Evolutionary conservation across 2,888 invertebrate genomes (phyloP).

Genomic region (Ophion costatus): DNA sequence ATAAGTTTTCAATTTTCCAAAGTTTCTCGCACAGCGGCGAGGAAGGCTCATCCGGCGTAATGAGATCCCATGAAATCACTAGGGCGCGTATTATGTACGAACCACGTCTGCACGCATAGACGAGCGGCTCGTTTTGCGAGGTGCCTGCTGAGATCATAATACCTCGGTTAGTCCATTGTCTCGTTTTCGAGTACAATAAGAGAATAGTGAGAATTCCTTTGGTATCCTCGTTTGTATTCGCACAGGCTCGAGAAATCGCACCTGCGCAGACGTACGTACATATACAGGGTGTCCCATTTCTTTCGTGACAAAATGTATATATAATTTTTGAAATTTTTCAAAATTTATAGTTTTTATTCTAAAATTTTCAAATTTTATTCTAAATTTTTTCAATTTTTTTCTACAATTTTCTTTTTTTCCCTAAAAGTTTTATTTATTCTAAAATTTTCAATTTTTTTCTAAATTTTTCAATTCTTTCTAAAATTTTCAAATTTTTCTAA

Average conservation of each 20-base stretch:
- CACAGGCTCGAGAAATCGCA: slow-evolving; percentile 38
- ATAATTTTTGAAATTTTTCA: too few species aligned
- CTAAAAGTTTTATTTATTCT: too few species aligned
- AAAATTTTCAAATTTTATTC: too few species aligned
- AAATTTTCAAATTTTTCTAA: too few species aligned
- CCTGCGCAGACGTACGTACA: not conserved
- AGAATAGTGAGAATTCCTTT: slow-evolving; percentile 62
- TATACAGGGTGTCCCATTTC: not conserved
- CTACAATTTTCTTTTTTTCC: too few species aligned
- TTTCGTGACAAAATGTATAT: too few species aligned
- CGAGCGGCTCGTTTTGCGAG: slow-evolving; percentile 5
- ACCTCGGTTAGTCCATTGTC: slow-evolving; percentile 54
- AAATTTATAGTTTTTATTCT: too few species aligned
- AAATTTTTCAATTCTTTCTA: too few species aligned
- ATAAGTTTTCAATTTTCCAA: slow-evolving; percentile 52
- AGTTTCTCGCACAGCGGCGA: slow-evolving; percentile 10
- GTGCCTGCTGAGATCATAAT: slow-evolving; percentile 56
- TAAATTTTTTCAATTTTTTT: too few species aligned
- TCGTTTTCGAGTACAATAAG: slow-evolving; percentile 59
- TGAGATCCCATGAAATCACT: slow-evolving; percentile 59
- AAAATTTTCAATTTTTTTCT: too few species aligned
- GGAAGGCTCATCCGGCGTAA: slow-evolving; percentile 58
- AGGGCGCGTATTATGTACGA: slow-evolving; percentile 16
- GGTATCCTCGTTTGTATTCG: slow-evolving; percentile 38
- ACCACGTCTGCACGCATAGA: not conserved